These are phyloP conservation scores for Carterocephalus palaemon DNA, from an alignment of 2,888 invertebrate species.

Conservation along the genomic window DNA sequence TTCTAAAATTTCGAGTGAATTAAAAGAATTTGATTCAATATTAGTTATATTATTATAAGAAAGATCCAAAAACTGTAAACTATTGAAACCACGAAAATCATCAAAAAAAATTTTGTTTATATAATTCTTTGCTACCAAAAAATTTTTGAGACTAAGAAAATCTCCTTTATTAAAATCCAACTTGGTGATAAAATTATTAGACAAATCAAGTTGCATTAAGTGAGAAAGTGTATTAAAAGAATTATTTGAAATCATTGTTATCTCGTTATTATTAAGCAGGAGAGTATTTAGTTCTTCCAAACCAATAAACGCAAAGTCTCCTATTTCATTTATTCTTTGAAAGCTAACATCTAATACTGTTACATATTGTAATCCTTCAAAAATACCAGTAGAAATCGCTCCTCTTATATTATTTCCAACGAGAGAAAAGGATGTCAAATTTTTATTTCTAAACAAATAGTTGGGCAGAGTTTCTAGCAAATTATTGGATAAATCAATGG, in stretches of 20 bases:
- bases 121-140: constrained; percentile 46
- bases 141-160: constrained; percentile 41
- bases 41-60: constrained; percentile 51
- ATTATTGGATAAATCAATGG: constrained; percentile 49
- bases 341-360: constrained; percentile 44
- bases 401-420: constrained; percentile 46
- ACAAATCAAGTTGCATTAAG: constrained; percentile 48
- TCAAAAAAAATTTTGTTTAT: constrained; percentile 43
- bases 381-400: constrained; percentile 44
- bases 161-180: constrained; percentile 48
- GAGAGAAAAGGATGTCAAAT: constrained; percentile 43
- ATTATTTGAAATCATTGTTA: constrained; percentile 39
- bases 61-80: constrained; percentile 50
- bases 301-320: constrained; percentile 52
- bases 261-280: constrained; percentile 48
- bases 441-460: constrained; percentile 47
- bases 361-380: constrained; percentile 48
- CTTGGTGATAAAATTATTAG: constrained; percentile 47
- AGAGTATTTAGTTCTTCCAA: constrained; percentile 40
- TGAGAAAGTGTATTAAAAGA: constrained; percentile 44
- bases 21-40: constrained; percentile 46
- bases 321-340: constrained; percentile 45
- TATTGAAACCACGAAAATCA: constrained; percentile 40
- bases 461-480: constrained; percentile 44
- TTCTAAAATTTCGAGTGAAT: constrained; percentile 41